Evolutionary conservation across 2,888 invertebrate species (phyloP).

Genomic region (Acronicta leporina): DNA sequence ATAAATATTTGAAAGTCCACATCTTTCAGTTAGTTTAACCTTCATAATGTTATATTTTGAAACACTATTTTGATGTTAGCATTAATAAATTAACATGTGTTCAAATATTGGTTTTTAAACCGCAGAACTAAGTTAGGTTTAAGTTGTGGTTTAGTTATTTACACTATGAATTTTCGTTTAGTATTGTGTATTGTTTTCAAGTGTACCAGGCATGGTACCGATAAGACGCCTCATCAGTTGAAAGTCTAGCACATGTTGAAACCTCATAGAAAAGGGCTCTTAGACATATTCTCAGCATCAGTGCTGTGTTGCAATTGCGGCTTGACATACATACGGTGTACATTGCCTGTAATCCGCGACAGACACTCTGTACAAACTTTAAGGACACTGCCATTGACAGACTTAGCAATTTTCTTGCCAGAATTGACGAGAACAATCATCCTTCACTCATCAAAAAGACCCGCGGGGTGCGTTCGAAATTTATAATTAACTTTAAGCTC

Average conservation of each 20-base stretch:
- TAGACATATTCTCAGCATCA: slow-evolving; percentile 73
- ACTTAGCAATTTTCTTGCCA: slow-evolving; percentile 65
- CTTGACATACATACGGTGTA: slow-evolving; percentile 82
- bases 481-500: slow-evolving; percentile 50
- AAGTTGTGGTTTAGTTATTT: slow-evolving; percentile 40
- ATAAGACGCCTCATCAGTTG: slow-evolving; percentile 42
- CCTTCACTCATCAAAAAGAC: slow-evolving; percentile 49
- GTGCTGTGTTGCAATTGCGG: slow-evolving; percentile 72
- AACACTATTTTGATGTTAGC: slow-evolving; percentile 61
- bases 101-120: slow-evolving; percentile 21
- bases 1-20: slow-evolving; percentile 75
- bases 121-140: slow-evolving; percentile 5
- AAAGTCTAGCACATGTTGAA: slow-evolving; percentile 56
- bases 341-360: slow-evolving; percentile 68
- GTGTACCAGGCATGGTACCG: slow-evolving; percentile 25
- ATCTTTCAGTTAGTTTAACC: slow-evolving; percentile 70
- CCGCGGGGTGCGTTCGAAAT: slow-evolving; percentile 49
- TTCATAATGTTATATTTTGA: slow-evolving; percentile 68
- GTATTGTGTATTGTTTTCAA: slow-evolving; percentile 15
- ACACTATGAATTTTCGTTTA: slow-evolving; percentile 9
- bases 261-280: slow-evolving; percentile 80
- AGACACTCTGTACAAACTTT: slow-evolving; percentile 62
- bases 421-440: slow-evolving; percentile 59
- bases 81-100: slow-evolving; percentile 45
- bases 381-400: slow-evolving; percentile 57